A percentile compares a stretch with the other conserved stretches of the same genome.
These are phyloP conservation scores for Bombus sylvicola DNA, from an alignment of 1,140 invertebrate genomes.

Conservation along the genomic window DNA sequence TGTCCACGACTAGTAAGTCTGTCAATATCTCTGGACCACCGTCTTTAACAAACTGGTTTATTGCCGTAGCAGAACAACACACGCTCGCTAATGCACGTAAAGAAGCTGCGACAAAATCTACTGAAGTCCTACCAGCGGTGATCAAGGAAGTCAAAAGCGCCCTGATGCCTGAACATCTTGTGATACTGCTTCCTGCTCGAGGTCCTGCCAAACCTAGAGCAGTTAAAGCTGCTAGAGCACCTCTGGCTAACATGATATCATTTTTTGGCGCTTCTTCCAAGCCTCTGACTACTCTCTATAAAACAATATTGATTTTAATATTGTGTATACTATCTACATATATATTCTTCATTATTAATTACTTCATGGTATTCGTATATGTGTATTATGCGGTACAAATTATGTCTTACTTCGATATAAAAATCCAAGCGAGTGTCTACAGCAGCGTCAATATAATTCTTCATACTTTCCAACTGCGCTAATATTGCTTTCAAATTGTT, in stretches of 20 bases:
- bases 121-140: slow-evolving; percentile 75
- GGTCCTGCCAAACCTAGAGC: slow-evolving; percentile 83
- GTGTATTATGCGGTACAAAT: not conserved
- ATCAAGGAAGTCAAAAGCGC: slow-evolving; percentile 82
- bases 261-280: slow-evolving; percentile 76
- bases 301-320: slow-evolving; percentile 10
- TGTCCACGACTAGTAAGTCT: slow-evolving; percentile 82
- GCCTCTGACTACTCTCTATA: slow-evolving; percentile 75
- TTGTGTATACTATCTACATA: not conserved
- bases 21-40: slow-evolving; percentile 86
- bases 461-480: slow-evolving; percentile 71
- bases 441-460: slow-evolving; percentile 69
- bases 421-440: slow-evolving; percentile 77
- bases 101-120: slow-evolving; percentile 83
- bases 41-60: slow-evolving; percentile 85
- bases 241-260: slow-evolving; percentile 70
- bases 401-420: slow-evolving; percentile 76
- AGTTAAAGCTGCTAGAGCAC: slow-evolving; percentile 80
- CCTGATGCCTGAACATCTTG: slow-evolving; percentile 85
- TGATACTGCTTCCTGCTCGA: slow-evolving; percentile 85
- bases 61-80: slow-evolving; percentile 86
- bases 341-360: not conserved
- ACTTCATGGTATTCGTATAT: not conserved
- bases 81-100: slow-evolving; percentile 86
- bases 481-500: slow-evolving; percentile 67